phyloP scores from a whole-genome alignment of 2,113 vertebrate species.

The Xyliphius kryptos region DNA sequence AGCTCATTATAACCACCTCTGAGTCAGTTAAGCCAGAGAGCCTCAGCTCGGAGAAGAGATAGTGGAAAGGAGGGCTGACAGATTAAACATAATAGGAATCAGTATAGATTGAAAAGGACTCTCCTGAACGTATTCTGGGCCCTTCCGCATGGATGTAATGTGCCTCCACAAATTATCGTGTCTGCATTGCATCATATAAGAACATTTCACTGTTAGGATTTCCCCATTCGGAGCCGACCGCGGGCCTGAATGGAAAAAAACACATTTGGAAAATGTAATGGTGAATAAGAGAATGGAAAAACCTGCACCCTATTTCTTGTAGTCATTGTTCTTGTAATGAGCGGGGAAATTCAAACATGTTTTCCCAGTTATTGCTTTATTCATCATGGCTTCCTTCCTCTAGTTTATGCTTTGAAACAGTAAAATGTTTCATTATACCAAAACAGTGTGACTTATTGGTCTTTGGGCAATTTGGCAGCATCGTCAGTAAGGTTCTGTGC shows the following conservation, averaged over 20 bases:
- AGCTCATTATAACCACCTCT: constrained; percentile 68
- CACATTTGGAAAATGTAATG: constrained; percentile 53
- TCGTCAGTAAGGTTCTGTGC: too few species aligned
- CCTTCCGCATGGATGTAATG: constrained; percentile 52
- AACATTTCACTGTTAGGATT: constrained; percentile 39
- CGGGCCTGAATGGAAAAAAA: not conserved
- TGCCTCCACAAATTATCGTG: constrained; percentile 60
- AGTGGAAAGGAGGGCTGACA: constrained; percentile 55
- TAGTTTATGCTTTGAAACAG: too few species aligned
- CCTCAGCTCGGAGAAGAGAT: constrained; percentile 47
- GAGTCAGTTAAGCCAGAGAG: constrained; percentile 45
- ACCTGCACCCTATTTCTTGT: not conserved
- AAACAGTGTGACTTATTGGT: too few species aligned
- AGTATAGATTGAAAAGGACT: constrained; percentile 59
- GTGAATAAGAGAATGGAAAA: constrained; percentile 31
- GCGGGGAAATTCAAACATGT: not conserved
- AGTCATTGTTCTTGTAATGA: not conserved
- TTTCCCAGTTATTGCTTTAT: too few species aligned
- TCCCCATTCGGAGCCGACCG: not conserved
- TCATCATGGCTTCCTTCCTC: too few species aligned
- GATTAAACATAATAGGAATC: constrained; percentile 72
- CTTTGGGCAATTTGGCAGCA: too few species aligned
- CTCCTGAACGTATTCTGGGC: constrained; percentile 42
- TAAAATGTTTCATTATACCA: too few species aligned
- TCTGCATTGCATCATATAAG: constrained; percentile 50